phyloP scores from a whole-genome alignment of 2,888 invertebrate genomes.

The Metellina segmentata region DNA sequence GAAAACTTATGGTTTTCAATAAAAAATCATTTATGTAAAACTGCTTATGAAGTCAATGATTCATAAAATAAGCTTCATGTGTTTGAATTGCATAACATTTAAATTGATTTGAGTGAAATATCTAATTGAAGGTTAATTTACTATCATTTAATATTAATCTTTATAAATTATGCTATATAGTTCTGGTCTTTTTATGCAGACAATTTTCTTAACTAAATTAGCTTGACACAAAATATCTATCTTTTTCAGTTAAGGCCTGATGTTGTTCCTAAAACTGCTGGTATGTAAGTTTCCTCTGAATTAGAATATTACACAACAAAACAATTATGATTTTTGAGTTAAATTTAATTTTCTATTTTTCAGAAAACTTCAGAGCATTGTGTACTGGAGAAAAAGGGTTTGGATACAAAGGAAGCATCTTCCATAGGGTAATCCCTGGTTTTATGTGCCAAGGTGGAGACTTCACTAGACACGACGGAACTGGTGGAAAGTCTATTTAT shows the following conservation, averaged over 20 bases:
- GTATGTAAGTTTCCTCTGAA: slow-evolving; percentile 32
- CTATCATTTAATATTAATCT: too few species aligned
- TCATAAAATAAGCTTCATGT: too few species aligned
- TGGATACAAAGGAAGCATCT: slow-evolving; percentile 95
- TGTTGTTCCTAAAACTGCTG: slow-evolving; percentile 94
- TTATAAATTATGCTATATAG: too few species aligned
- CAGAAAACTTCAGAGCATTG: slow-evolving; percentile 96
- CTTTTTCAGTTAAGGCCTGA: slow-evolving; percentile 88
- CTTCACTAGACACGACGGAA: slow-evolving; percentile 94
- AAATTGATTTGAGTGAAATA: too few species aligned
- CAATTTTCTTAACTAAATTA: too few species aligned
- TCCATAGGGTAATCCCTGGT: slow-evolving; percentile 97
- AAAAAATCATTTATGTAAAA: too few species aligned
- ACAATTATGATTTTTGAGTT: not conserved
- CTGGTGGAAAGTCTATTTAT: slow-evolving; percentile 96
- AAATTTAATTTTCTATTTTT: not conserved
- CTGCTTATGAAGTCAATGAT: too few species aligned
- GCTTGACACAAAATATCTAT: not conserved
- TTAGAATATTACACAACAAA: not conserved
- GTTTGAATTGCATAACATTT: too few species aligned
- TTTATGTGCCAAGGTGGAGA: slow-evolving; percentile 98
- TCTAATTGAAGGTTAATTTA: too few species aligned
- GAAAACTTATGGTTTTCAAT: too few species aligned
- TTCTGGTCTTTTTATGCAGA: too few species aligned
- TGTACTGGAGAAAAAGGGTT: slow-evolving; percentile 98